A percentile compares a stretch with the other conserved stretches of the same genome.
Evolutionary conservation across 1,140 invertebrate species (phyloP).

Genomic region (Drosophila ananassae): DNA sequence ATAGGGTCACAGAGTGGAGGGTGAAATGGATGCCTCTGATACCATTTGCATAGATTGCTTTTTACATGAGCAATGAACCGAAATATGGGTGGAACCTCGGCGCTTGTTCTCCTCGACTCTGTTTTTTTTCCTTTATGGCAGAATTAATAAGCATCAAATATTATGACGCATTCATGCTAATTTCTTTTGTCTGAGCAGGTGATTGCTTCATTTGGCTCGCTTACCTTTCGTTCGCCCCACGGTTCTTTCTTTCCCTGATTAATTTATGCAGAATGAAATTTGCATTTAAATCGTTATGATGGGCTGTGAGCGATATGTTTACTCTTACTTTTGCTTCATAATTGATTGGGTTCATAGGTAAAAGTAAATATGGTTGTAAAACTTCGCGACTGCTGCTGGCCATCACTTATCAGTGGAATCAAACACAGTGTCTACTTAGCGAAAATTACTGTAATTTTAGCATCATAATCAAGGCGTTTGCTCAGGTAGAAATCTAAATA

Average conservation of each 20-base stretch:
- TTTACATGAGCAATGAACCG: slow-evolving; percentile 11
- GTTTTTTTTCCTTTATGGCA: slow-evolving; percentile 33
- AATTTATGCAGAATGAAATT: slow-evolving; percentile 75
- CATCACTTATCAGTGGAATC: slow-evolving; percentile 48
- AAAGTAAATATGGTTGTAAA: slow-evolving; percentile 15
- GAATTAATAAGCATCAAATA: slow-evolving; percentile 75
- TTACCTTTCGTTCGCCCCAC: slow-evolving; percentile 11
- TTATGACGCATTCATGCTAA: slow-evolving; percentile 75
- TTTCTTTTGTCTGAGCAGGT: slow-evolving; percentile 46
- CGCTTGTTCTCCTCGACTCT: neutral
- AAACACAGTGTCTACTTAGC: slow-evolving; percentile 61
- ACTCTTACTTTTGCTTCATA: slow-evolving; percentile 64
- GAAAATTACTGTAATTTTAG: slow-evolving; percentile 76
- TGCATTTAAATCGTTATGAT: slow-evolving; percentile 62
- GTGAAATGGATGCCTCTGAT: neutral
- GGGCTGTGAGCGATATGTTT: slow-evolving; percentile 55
- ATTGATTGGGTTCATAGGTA: slow-evolving; percentile 32
- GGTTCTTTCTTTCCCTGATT: slow-evolving; percentile 33
- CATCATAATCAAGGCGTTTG: slow-evolving; percentile 73
- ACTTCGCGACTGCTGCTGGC: slow-evolving; percentile 4
- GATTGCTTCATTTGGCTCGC: slow-evolving; percentile 61
- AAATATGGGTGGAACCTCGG: neutral
- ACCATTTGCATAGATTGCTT: slow-evolving; percentile 49
- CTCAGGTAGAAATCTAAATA: slow-evolving; percentile 65
- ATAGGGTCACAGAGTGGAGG: slow-evolving; percentile 2